Conservation (phyloP, 2,113 vertebrate genomes). For the Leucopsar rothschildi region DNA sequence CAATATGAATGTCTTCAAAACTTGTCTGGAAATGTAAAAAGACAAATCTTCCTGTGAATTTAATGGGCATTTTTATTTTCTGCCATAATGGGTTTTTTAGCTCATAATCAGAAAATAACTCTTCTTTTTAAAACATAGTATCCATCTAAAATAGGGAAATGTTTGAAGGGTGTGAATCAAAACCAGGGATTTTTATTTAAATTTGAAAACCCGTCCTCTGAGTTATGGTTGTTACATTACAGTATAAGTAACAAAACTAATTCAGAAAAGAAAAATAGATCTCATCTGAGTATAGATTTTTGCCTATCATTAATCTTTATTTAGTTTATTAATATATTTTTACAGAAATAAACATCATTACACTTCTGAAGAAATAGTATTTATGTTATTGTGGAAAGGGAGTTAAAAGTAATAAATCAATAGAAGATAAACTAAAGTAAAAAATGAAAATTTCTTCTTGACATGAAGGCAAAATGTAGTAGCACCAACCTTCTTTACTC, state of each 20-base stretch:
- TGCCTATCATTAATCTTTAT: slow-evolving; percentile 64
- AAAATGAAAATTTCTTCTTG: not conserved
- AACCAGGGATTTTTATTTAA: slow-evolving; percentile 76
- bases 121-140: not conserved
- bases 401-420: not conserved
- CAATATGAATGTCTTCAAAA: not conserved
- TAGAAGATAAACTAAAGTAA: not conserved
- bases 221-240: slow-evolving; percentile 74
- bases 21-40: not conserved
- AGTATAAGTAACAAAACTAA: slow-evolving; percentile 75
- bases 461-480: not conserved
- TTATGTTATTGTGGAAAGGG: slow-evolving; percentile 2
- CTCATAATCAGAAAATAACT: slow-evolving; percentile 31
- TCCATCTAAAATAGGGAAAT: slow-evolving; percentile 36
- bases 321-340: slow-evolving; percentile 65
- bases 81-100: slow-evolving; percentile 12
- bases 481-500: not conserved
- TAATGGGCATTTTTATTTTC: not conserved
- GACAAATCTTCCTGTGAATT: not conserved
- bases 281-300: slow-evolving; percentile 69
- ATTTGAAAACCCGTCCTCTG: slow-evolving; percentile 76
- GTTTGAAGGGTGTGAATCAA: slow-evolving; percentile 74
- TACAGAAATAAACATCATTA: slow-evolving; percentile 44
- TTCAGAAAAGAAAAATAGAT: slow-evolving; percentile 68
- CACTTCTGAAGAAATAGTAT: slow-evolving; percentile 48